Evolutionary conservation across 23 tunicate genomes (phyloP).

Genomic region (Trididemnum miniatum): DNA sequence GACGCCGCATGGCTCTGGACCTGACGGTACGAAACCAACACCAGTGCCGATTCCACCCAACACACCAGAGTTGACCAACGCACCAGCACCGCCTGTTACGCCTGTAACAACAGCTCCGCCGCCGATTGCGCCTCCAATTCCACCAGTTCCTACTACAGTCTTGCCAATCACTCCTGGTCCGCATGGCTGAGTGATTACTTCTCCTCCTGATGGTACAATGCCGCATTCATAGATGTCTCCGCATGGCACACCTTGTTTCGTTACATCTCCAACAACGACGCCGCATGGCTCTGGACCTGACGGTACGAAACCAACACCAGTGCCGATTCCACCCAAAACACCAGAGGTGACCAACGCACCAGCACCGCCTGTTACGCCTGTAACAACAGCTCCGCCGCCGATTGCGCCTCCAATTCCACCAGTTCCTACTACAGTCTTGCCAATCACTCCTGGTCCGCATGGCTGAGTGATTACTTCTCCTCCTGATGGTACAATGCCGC

Average conservation of each 20-base stretch:
- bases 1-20: background rate
- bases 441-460: slow-evolving; percentile 1
- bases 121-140: background rate
- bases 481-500: background rate
- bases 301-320: background rate
- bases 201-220: background rate
- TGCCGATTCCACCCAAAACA: background rate
- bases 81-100: background rate
- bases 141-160: slow-evolving; percentile 13
- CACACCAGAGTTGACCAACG: background rate
- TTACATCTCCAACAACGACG: background rate
- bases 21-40: background rate
- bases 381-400: slow-evolving; percentile 7
- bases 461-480: background rate
- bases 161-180: slow-evolving; percentile 11
- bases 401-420: background rate
- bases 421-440: background rate
- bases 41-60: background rate
- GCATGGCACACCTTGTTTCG: background rate
- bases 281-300: slow-evolving; percentile 2
- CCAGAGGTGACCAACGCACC: background rate
- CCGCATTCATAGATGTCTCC: slow-evolving; percentile 2
- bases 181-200: slow-evolving; percentile 1
- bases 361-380: background rate
- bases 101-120: slow-evolving; percentile 9